Evolutionary conservation across 2,888 invertebrate genomes (phyloP).

Genomic region (Zaprionus lineosus): DNA sequence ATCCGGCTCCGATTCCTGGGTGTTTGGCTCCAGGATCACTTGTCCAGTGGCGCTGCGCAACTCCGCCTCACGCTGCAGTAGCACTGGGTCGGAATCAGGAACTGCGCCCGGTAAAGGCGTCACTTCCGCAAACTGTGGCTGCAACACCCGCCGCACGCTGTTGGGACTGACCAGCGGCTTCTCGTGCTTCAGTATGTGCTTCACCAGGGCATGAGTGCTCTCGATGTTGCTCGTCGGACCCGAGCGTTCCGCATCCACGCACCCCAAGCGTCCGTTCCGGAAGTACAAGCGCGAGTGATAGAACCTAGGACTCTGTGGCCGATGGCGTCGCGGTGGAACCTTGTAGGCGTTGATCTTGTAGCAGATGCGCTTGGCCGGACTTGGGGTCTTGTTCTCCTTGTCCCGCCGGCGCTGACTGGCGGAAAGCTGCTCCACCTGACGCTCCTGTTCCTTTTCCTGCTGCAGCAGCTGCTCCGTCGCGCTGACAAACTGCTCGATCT

Average conservation of each 20-base stretch:
- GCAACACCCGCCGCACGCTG: slow-evolving; percentile 79
- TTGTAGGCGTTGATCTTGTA: slow-evolving; percentile 82
- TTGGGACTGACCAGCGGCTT: slow-evolving; percentile 82
- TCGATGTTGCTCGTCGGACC: slow-evolving; percentile 81
- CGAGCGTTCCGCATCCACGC: slow-evolving; percentile 79
- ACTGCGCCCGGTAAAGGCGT: slow-evolving; percentile 69
- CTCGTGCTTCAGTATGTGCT: slow-evolving; percentile 82
- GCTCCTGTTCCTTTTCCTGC: slow-evolving; percentile 79
- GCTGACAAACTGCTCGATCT: slow-evolving; percentile 82
- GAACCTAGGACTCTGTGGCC: slow-evolving; percentile 78
- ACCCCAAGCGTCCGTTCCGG: slow-evolving; percentile 82
- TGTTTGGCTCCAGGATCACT: slow-evolving; percentile 42
- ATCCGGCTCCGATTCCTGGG: slow-evolving; percentile 23
- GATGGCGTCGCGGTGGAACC: slow-evolving; percentile 61
- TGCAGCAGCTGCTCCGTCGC: slow-evolving; percentile 81
- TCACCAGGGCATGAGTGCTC: slow-evolving; percentile 82
- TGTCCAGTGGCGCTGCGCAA: slow-evolving; percentile 59
- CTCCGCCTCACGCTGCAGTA: slow-evolving; percentile 48
- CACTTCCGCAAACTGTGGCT: slow-evolving; percentile 53
- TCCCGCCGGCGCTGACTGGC: slow-evolving; percentile 63
- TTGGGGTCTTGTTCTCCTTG: slow-evolving; percentile 81
- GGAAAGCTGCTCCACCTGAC: slow-evolving; percentile 48
- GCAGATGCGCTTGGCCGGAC: slow-evolving; percentile 70
- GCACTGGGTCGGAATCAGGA: slow-evolving; percentile 53
- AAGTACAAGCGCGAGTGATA: slow-evolving; percentile 81